A percentile compares a stretch with the other conserved stretches of the same genome.
Conservation (phyloP, 2,797 vertebrate genomes). For the Sciaenops ocellatus region DNA sequence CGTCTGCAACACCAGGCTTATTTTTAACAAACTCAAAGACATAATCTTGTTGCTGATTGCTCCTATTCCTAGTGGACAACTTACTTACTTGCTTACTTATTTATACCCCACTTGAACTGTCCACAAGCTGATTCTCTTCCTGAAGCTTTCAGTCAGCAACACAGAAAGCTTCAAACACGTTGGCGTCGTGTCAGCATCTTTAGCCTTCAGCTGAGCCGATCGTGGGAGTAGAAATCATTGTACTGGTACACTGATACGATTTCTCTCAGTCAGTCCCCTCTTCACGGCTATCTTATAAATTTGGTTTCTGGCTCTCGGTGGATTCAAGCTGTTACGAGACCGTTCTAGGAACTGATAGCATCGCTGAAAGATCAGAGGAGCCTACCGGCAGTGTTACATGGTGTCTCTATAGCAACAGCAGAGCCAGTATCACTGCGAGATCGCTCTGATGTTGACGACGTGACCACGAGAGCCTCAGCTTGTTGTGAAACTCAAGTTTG, state of each 20-base stretch:
- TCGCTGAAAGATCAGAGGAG: slow-evolving; percentile 47
- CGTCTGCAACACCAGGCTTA: background rate
- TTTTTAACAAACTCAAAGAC: background rate
- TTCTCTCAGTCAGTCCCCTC: slow-evolving; percentile 1
- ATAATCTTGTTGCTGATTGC: slow-evolving; percentile 10
- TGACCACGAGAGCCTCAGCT: slow-evolving; percentile 6
- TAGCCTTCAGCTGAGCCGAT: slow-evolving; percentile 9
- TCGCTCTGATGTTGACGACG: slow-evolving; percentile 40
- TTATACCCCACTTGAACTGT: background rate
- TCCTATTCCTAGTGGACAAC: background rate
- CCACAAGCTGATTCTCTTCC: background rate
- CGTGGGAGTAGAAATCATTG: slow-evolving; percentile 15
- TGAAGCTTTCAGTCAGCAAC: slow-evolving; percentile 13
- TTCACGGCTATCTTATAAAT: slow-evolving; percentile 28
- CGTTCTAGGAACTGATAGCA: slow-evolving; percentile 59
- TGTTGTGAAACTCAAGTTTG: slow-evolving; percentile 30
- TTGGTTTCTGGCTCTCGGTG: slow-evolving; percentile 17
- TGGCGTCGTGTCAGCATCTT: slow-evolving; percentile 29
- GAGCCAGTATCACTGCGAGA: slow-evolving; percentile 28
- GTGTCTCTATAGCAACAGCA: slow-evolving; percentile 67
- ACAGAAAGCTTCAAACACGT: slow-evolving; percentile 5
- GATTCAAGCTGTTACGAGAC: slow-evolving; percentile 17
- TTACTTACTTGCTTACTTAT: slow-evolving; percentile 9
- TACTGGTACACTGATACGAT: slow-evolving; percentile 18
- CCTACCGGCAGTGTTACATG: slow-evolving; percentile 16